Base-by-base conservation (phyloP, 2,888 invertebrate species). In the Lissocephala sabroskyi region DNA sequence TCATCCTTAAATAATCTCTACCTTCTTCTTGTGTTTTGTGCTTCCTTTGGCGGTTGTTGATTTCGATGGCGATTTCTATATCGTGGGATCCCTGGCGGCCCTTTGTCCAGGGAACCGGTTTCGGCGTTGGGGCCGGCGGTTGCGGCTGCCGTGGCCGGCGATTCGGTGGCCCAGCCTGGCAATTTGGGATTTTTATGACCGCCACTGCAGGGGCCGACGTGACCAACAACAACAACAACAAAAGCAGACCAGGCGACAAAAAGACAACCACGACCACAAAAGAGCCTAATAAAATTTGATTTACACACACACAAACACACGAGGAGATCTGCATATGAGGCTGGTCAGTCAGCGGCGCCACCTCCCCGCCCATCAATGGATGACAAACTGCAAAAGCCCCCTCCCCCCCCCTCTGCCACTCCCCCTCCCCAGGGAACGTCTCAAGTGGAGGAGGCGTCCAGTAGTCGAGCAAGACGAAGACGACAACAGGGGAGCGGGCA, bases 281-380 rank as follows among this genome's bases (percentile, higher is more conserved):
- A 46, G 52, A 46, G 54, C 65, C 65, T 68, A 68, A 68, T 68
- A 68, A 68, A 73, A 63, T 68, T 68, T 68, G 68, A 68, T 68
- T 73, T 68, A 73, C 68, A 61, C 73, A 65, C 62, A 46, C 44
- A 52, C 36, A 50, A n/a, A 40, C 11, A 36, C 4, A 41, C 41
- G 14, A 29, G 4, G n/a, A 13, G 19, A 13, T 13, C n/a, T 18
- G 26, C 19, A 11, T 18, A 10, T 11, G 39, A n/a, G n/a, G n/a
- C n/a, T n/a, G n/a, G n/a, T n/a, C n/a, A n/a, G n/a, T n/a, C n/a
- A n/a, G n/a, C n/a, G n/a, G n/a, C n/a, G n/a, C n/a, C n/a, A n/a
- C n/a, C n/a, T n/a, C n/a, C n/a, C n/a, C n/a, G n/a, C n/a, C n/a
- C n/a, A n/a, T 7, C 13, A 14, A 33, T 23, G 23, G 23, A n/a